phyloP scores from a whole-genome alignment of 2,797 vertebrate genomes.

The Tapera naevia region DNA sequence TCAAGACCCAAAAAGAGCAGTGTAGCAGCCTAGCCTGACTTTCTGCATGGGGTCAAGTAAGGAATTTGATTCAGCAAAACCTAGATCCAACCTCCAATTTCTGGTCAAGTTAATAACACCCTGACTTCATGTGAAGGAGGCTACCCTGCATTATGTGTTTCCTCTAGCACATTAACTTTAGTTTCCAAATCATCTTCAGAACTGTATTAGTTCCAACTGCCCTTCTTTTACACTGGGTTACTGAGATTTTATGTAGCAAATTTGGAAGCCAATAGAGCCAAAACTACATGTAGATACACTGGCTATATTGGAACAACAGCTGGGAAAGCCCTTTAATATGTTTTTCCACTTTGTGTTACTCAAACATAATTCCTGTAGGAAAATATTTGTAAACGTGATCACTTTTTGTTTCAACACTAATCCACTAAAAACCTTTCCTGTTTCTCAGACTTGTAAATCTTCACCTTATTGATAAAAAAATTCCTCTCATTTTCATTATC shows the following conservation, averaged over 20 bases:
- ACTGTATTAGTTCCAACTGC: not conserved
- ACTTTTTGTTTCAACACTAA: not conserved
- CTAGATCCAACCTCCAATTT: not conserved
- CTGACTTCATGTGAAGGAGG: not conserved
- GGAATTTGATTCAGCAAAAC: not conserved
- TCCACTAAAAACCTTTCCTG: not conserved
- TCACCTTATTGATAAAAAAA: not conserved
- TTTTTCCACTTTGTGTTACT: not conserved
- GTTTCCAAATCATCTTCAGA: not conserved
- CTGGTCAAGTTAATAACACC: not conserved
- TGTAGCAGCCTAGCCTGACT: not conserved
- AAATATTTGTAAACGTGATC: not conserved
- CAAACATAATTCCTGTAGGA: not conserved
- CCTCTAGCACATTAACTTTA: not conserved
- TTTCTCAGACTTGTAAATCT: not conserved
- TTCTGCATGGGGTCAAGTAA: not conserved
- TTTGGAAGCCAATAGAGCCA: not conserved
- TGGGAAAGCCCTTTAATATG: not conserved
- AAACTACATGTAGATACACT: not conserved
- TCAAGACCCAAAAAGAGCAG: not conserved
- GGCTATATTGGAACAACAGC: accelerated
- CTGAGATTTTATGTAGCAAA: not conserved
- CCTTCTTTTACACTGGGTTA: not conserved
- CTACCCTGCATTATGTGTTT: not conserved
- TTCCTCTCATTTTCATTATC: not conserved